A percentile compares a stretch with the other conserved stretches of the same genome.
phyloP scores from a whole-genome alignment of 2,888 invertebrate species.

The Thera britannica region DNA sequence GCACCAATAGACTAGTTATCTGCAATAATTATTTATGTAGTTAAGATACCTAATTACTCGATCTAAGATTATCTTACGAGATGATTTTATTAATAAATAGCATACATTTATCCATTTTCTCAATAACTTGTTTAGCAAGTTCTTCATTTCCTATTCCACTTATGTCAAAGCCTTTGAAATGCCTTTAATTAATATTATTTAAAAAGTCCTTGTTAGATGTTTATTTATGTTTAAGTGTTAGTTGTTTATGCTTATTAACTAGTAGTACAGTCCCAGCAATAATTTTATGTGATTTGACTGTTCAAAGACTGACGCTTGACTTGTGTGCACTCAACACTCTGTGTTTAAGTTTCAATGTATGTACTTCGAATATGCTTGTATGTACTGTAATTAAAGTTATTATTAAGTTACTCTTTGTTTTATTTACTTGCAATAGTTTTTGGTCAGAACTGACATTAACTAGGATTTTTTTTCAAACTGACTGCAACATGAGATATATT shows the following conservation, averaged over 20 bases:
- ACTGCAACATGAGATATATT: constrained; percentile 2
- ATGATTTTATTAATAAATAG: constrained; percentile 6
- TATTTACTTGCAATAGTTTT: background rate
- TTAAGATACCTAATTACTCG: constrained; percentile 42
- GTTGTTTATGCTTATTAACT: constrained; percentile 31
- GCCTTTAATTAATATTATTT: constrained; percentile 25
- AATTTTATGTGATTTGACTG: constrained; percentile 78
- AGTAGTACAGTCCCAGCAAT: constrained; percentile 71
- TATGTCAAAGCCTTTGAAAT: constrained; percentile 37
- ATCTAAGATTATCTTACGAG: constrained; percentile 27
- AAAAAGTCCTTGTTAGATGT: constrained; percentile 8
- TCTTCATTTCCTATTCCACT: constrained; percentile 19
- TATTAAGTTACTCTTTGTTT: constrained; percentile 33
- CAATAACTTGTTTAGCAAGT: constrained; percentile 23
- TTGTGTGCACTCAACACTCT: constrained; percentile 68
- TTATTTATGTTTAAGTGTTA: constrained; percentile 29
- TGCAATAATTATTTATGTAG: constrained; percentile 54
- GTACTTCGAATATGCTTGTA: constrained; percentile 45
- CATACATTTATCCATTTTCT: constrained; percentile 21
- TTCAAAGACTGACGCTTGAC: constrained; percentile 75
- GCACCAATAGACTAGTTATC: constrained; percentile 71
- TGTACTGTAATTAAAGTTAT: constrained; percentile 41
- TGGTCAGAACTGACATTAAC: background rate
- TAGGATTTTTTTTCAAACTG: background rate
- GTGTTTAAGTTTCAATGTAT: constrained; percentile 49